Percentiles rank a stretch among this genome's conserved stretches.
Conservation (phyloP, 2,113 vertebrate genomes). For the Pogonocichla stellata region DNA sequence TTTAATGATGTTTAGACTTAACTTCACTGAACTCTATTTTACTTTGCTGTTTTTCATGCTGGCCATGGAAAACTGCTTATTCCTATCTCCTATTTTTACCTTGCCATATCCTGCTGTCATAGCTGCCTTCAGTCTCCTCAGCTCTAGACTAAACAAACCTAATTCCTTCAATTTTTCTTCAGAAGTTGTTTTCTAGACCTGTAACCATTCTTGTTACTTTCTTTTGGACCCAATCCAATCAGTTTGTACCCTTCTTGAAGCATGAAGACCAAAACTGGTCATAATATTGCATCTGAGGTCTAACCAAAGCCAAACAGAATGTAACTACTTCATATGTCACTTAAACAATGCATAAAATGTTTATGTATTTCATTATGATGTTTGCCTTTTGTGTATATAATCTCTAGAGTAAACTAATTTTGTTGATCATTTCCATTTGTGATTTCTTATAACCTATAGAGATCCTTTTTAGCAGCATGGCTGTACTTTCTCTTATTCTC, state of each 20-base stretch:
- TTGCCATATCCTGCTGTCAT: neutral
- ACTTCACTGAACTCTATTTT: neutral
- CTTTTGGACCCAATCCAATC: neutral
- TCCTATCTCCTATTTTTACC: neutral
- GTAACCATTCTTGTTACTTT: neutral
- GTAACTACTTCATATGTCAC: neutral
- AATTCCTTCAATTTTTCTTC: conserved; percentile 20
- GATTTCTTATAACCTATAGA: neutral
- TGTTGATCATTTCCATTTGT: neutral
- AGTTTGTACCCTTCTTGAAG: neutral
- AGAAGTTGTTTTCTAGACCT: conserved; percentile 1
- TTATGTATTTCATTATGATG: neutral
- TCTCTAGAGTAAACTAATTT: neutral
- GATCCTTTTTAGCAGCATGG: neutral
- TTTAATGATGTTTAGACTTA: neutral
- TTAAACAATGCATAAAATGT: neutral
- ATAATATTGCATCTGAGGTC: neutral
- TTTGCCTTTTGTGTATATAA: neutral
- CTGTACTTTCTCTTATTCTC: neutral
- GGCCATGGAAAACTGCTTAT: neutral
- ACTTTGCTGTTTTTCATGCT: neutral
- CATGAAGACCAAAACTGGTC: neutral
- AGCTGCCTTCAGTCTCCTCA: neutral
- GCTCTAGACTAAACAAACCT: conserved; percentile 37
- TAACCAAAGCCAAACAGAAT: neutral